Evolutionary conservation across 2,888 invertebrate genomes (phyloP), one percentile per base, ranked within the genome.

Genomic region (Alloplasta piceator): DNA sequence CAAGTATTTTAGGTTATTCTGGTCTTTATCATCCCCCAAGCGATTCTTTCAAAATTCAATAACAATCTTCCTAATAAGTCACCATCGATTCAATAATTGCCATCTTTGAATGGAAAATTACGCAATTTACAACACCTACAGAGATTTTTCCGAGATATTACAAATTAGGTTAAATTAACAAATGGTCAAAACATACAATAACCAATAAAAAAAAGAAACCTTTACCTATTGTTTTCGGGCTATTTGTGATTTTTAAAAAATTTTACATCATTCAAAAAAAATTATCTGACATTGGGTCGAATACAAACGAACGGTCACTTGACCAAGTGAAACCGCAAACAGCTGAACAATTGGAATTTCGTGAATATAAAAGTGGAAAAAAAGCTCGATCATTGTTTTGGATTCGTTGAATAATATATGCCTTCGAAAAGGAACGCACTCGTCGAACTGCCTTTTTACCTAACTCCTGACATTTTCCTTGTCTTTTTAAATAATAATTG

Each of bases 401-500:
- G 12, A 36, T 7, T 48, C 48, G 36, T 12, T 48, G 64, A 48
- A 64, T 64, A 64, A 64, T 64, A 5, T 36, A 43, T 43, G n/a
- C 36, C 38, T 46, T 64, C 10, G 36, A 26, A 10, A 50, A 50
- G 36, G 14, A 12, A 50, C 36, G 5, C 5, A 12, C 41, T 6
- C 48, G 38, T 7, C 36, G 26, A 26, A 26, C 5, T 12, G 16
- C 39, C 38, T 66, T 14, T 14, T 64, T 38, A 1, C 0, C 10
- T 14, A 16, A 41, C 9, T 7, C 36, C 36, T 67, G 6, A 26
- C 12, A 38, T 39, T 52, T 39, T 1, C 12, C 26, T 58, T 14
- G 39, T 3, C 26, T 2, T 52, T 26, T 71, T 46, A 41, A 60
- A 71, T 50, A 26, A 71, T 60, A 39, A 16, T n/a, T 16, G 61